Evolutionary conservation across 1,140 invertebrate species (phyloP).

Genomic region (Halesus radiatus): DNA sequence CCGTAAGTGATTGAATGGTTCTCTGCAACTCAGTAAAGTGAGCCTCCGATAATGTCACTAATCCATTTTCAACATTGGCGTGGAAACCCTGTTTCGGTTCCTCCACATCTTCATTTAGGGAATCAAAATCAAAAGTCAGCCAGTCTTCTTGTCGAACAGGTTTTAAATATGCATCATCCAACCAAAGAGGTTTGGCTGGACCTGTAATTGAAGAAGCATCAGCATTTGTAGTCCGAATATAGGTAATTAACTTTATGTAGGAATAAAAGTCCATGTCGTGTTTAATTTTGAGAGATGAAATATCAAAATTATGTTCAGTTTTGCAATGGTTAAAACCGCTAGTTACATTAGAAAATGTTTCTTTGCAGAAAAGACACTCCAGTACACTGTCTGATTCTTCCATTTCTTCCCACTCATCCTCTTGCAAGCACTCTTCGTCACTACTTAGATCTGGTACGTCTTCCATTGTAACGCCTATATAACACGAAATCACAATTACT

Average conservation of each 20-base stretch:
- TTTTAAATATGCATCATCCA: slow-evolving; percentile 83
- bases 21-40: slow-evolving; percentile 76
- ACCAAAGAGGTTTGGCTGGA: slow-evolving; percentile 73
- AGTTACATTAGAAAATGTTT: slow-evolving; percentile 68
- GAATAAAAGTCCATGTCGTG: slow-evolving; percentile 86
- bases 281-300: slow-evolving; percentile 76
- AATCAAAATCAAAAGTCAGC: slow-evolving; percentile 81
- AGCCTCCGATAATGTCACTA: slow-evolving; percentile 73
- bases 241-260: slow-evolving; percentile 92
- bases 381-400: slow-evolving; percentile 63
- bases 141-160: slow-evolving; percentile 86
- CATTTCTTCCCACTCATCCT: slow-evolving; percentile 70
- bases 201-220: slow-evolving; percentile 72
- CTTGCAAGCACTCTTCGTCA: slow-evolving; percentile 47
- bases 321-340: slow-evolving; percentile 73
- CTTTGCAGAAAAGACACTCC: slow-evolving; percentile 73
- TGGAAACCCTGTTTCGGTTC: slow-evolving; percentile 67
- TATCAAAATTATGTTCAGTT: slow-evolving; percentile 78
- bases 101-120: slow-evolving; percentile 58
- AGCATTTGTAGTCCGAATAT: slow-evolving; percentile 78
- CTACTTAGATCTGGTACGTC: slow-evolving; percentile 68
- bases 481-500: neutral
- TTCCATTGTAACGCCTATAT: slow-evolving; percentile 58
- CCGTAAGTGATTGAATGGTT: slow-evolving; percentile 72
- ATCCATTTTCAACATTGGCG: slow-evolving; percentile 73